A percentile compares a stretch with the other conserved stretches of the same genome.
phyloP scores from a whole-genome alignment of 64 coral and sea anemone species.

The Porites australiensis region DNA sequence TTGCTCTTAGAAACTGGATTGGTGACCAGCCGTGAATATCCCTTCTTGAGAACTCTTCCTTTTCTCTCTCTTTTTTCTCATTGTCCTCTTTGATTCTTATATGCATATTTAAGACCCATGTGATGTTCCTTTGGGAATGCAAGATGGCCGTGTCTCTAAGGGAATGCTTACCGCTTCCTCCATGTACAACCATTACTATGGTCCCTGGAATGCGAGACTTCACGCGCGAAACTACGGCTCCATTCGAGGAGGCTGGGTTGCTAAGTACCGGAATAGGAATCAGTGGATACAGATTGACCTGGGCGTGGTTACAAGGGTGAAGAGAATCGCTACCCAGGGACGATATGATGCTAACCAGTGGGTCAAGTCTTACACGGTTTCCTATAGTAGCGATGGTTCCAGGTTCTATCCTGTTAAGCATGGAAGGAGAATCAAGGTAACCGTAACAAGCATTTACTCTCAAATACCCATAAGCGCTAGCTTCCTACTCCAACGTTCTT shows the following conservation, averaged over 20 bases:
- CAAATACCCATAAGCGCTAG: too few species aligned
- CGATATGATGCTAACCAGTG: conserved; percentile 75
- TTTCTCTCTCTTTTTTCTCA: too few species aligned
- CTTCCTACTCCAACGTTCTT: too few species aligned
- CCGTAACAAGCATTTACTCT: too few species aligned
- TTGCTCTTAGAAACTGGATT: too few species aligned
- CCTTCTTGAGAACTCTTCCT: too few species aligned
- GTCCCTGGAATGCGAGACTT: conserved; percentile 80
- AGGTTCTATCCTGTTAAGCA: conserved; percentile 43
- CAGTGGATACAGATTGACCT: conserved; percentile 59
- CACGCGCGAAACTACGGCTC: conserved; percentile 72
- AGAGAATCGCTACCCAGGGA: conserved; percentile 62
- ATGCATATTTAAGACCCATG: conserved; percentile 59
- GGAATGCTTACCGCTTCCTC: conserved; percentile 81
- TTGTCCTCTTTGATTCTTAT: too few species aligned
- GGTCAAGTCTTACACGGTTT: conserved; percentile 54
- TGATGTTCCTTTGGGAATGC: conserved; percentile 80
- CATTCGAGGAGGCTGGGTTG: conserved; percentile 50
- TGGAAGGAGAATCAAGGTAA: conserved; percentile 55
- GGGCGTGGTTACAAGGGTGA: conserved; percentile 34
- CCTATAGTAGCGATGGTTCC: conserved; percentile 46
- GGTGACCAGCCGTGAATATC: too few species aligned
- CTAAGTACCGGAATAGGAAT: conserved; percentile 31
- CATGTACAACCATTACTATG: conserved; percentile 76
- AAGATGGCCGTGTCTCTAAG: conserved; percentile 68